Conservation (phyloP, 2,113 vertebrate genomes). For the Cephalopholis sonnerati region DNA sequence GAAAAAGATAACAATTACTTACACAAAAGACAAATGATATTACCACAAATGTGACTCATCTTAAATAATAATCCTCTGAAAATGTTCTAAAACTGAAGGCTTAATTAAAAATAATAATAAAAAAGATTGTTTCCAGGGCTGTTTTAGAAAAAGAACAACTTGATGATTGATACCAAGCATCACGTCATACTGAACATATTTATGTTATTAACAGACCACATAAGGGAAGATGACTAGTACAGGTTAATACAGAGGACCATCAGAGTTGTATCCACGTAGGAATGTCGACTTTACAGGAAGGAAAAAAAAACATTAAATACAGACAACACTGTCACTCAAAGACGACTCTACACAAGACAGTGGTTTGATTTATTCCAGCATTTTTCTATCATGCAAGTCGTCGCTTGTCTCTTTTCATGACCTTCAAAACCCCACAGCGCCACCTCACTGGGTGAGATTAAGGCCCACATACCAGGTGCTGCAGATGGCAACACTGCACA, state of each 20-base stretch:
- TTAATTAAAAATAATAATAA: constrained; percentile 57
- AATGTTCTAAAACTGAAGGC: constrained; percentile 50
- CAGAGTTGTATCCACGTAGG: constrained; percentile 19
- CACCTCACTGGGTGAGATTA: constrained; percentile 22
- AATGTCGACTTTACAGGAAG: constrained; percentile 52
- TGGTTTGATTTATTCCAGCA: constrained; percentile 52
- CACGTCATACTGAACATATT: constrained; percentile 37
- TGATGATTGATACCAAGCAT: constrained; percentile 29
- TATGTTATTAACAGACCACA: constrained; percentile 30
- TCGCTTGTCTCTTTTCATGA: background rate
- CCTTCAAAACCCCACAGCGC: background rate
- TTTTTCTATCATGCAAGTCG: constrained; percentile 9
- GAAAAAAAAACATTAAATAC: constrained; percentile 8
- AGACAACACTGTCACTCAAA: constrained; percentile 2
- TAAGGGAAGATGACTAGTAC: constrained; percentile 38
- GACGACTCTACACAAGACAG: constrained; percentile 25
- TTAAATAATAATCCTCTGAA: constrained; percentile 73
- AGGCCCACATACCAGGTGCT: constrained; percentile 34
- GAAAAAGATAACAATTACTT: constrained; percentile 27
- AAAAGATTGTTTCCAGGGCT: constrained; percentile 67
- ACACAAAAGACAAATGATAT: constrained; percentile 14
- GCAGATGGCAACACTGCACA: constrained; percentile 26
- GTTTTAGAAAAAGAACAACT: constrained; percentile 18
- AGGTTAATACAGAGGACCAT: constrained; percentile 65
- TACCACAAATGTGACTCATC: constrained; percentile 47